Percentiles rank a stretch among this genome's conserved stretches.
Conservation (phyloP, 1,140 invertebrate genomes). For the Aleiodes sp. region DNA sequence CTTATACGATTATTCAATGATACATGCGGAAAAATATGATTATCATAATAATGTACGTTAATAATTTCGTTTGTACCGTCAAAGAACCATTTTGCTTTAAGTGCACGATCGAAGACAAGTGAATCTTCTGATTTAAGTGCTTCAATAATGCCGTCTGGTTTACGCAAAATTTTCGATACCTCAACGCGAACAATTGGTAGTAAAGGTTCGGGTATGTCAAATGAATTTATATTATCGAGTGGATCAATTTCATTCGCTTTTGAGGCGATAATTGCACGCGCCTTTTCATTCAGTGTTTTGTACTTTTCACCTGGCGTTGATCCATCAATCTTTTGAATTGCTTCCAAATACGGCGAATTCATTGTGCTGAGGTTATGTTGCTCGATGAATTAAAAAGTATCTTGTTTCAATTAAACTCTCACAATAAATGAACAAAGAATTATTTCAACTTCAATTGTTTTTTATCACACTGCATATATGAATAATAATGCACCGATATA, state of each 20-base stretch:
- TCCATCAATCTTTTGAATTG: conserved; percentile 18
- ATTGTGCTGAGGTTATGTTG: background rate
- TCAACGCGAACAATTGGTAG: background rate
- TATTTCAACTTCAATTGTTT: background rate
- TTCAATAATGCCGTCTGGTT: conserved; percentile 37
- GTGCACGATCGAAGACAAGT: conserved; percentile 44
- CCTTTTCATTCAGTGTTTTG: background rate
- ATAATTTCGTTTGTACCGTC: conserved; percentile 35
- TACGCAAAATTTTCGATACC: background rate
- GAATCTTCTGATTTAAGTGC: conserved; percentile 47
- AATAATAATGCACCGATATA: too few species aligned
- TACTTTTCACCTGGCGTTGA: conserved; percentile 17
- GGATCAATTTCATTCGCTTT: background rate
- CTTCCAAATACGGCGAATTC: conserved; percentile 12
- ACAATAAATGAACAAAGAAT: background rate
- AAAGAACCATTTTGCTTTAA: conserved; percentile 49
- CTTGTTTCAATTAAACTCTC: too few species aligned
- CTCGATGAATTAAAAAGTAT: conserved; percentile 10
- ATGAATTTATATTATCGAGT: background rate
- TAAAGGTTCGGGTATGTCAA: background rate
- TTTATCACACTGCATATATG: too few species aligned
- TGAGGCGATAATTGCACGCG: too few species aligned
- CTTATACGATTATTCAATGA: conserved; percentile 44
- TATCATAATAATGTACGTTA: conserved; percentile 43
- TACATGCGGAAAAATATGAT: conserved; percentile 43